Evolutionary conservation across 2,888 invertebrate species (phyloP), one percentile per base, ranked within the genome.

Genomic region (Erpobdella octoculata): DNA sequence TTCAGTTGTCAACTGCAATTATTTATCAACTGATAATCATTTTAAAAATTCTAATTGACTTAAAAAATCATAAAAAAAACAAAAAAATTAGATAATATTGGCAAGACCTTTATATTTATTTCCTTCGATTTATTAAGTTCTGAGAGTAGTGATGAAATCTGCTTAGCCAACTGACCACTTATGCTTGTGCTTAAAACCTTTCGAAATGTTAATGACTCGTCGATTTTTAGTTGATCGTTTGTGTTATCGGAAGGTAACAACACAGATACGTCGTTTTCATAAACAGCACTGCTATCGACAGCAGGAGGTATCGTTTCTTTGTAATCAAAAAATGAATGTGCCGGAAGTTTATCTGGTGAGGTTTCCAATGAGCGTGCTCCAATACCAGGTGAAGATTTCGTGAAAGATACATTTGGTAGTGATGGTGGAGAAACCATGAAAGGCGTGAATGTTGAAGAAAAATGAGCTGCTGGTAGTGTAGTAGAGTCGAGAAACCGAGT

Each of bases 131-230:
- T 31, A 3, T 69, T 69, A 1, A 58, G 37, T 25, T 69, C 69
- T 21, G n/a, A 58, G n/a, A 69, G 69, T 4, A 69, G 69, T 35
- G 58, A 58, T 9, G 69, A 69, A 1, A 69, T 69, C 31, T 69
- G 69, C 48, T 69, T 35, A 18, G 69, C 48, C 4, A 69, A 46
- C 33, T 69, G 69, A 58, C 9, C n/a, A 33, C 58, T 35, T n/a
- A 69, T 69, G 36, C 48, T 37, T 25, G 33, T 33, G 36, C n/a
- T 48, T 31, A 46, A 33, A 12, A 48, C 31, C 58, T 58, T 69
- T 31, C 33, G 25, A n/a, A 69, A 33, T 2, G 53, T 69, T 5
- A 69, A 9, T 9, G 69, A 15, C 58, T 69, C 46, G 12, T 69
- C 69, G 37, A 58, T 21, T 21, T 69, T 37, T 21, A 67, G 21